Evolutionary conservation across 2,888 invertebrate genomes (phyloP), one percentile per base, ranked within the genome.

Genomic region (Drosophila neutralis): DNA sequence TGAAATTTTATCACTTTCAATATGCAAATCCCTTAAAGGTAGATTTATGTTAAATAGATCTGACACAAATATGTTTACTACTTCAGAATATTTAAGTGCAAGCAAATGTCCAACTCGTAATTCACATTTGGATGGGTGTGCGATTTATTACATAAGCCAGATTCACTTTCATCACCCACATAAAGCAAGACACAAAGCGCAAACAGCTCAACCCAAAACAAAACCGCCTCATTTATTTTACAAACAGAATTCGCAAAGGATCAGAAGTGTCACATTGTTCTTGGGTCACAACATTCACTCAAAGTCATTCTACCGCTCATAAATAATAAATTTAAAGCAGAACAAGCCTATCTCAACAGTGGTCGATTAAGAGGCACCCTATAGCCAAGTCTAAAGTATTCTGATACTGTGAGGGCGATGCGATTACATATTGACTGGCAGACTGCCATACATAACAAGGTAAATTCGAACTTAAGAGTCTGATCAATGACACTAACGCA

Each of bases 261-360:
- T 77, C 33, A 49, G 11, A 60, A 69, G 38, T 63, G 73, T 73
- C 78, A 62, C 33, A 51, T 73, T 56, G 45, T 58, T 63, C n/a
- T 49, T 52, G 52, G 63, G 59, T 15, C 51, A 24, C 8, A 31
- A 62, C 63, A 82, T 58, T 59, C 48, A 56, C 60, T 72, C 83
- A 56, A 51, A n/a, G 49, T 36, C 64, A 48, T 56, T 40, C 57
- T 57, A 35, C 13, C 40, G 48, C 49, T 66, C 64, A 72, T 83
- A 83, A 84, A 88, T 86, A 88, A 83, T 76, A 87, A 74, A 76
- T 64, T 63, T 61, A 52, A 71, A 67, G 15, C 21, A 51, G 52
- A 45, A 13, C 8, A 36, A 24, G 38, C 10, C 13, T 0, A 15
- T 33, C 2, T 2, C 2, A n/a, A 24, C 4, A 29, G 11, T 27